Evolutionary conservation across 1,140 invertebrate genomes (phyloP).

Genomic region (Penaeus japonicus): DNA sequence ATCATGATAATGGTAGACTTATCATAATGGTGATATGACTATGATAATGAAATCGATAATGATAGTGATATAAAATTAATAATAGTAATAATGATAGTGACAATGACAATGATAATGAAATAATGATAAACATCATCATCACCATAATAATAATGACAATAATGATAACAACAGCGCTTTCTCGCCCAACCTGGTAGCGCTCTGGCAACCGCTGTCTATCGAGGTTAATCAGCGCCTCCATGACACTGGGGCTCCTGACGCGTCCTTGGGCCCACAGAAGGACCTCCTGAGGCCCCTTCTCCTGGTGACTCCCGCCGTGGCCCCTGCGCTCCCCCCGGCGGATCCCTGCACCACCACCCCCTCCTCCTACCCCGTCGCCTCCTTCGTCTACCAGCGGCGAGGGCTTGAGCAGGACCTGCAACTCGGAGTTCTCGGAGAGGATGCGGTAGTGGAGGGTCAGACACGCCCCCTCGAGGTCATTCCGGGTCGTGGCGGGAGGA

Average conservation of each 20-base stretch:
- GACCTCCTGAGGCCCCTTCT: neutral
- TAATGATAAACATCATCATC: too few relatives aligned
- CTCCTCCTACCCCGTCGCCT: neutral
- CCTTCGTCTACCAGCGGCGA: too few relatives aligned
- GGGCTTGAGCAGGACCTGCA: neutral
- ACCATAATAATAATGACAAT: neutral
- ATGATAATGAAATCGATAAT: too few relatives aligned
- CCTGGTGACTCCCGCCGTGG: neutral
- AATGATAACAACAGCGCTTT: neutral
- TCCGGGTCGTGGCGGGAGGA: neutral
- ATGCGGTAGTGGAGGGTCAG: constrained; percentile 10
- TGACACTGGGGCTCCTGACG: constrained; percentile 24
- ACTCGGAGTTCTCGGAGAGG: constrained; percentile 10
- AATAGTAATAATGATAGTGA: too few relatives aligned
- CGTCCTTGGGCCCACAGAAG: constrained; percentile 25
- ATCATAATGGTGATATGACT: too few relatives aligned
- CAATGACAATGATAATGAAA: too few relatives aligned
- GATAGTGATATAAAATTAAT: too few relatives aligned
- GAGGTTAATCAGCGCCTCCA: constrained; percentile 20
- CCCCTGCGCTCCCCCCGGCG: neutral
- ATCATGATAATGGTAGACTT: too few relatives aligned
- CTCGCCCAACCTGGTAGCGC: neutral
- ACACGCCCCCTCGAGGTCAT: neutral
- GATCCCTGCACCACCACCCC: neutral
- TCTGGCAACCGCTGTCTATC: neutral